These are phyloP conservation scores for Erethizon dorsatum DNA, from an alignment of 2,797 vertebrate genomes.

Conservation along the genomic window DNA sequence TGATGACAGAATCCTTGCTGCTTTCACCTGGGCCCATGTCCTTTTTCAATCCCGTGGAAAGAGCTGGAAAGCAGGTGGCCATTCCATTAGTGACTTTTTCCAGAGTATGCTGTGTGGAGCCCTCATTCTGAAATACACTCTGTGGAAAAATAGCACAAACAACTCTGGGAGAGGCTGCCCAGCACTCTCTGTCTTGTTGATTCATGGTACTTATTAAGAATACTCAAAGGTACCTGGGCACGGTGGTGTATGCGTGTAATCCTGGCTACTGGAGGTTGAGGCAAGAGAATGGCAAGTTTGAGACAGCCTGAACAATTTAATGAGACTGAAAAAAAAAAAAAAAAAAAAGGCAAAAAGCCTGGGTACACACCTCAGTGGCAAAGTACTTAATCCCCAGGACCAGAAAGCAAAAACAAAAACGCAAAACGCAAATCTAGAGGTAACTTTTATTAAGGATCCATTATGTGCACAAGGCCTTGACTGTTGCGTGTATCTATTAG, in stretches of 20 bases:
- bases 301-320: neutral
- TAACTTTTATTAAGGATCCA: neutral
- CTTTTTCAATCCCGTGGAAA: neutral
- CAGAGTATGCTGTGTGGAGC: neutral
- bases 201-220: neutral
- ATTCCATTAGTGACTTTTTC: neutral
- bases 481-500: accelerated
- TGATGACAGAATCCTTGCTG: neutral
- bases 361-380: neutral
- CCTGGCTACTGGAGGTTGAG: neutral
- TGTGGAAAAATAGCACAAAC: neutral
- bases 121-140: neutral
- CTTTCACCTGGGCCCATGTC: neutral
- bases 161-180: neutral
- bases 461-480: neutral
- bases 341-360: neutral
- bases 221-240: neutral
- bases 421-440: neutral
- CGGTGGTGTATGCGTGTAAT: neutral
- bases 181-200: neutral
- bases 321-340: neutral
- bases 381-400: neutral
- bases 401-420: neutral
- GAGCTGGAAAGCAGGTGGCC: neutral
- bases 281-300: neutral